phyloP scores from a whole-genome alignment of 2,797 vertebrate species.

The Myotis planiceps region DNA sequence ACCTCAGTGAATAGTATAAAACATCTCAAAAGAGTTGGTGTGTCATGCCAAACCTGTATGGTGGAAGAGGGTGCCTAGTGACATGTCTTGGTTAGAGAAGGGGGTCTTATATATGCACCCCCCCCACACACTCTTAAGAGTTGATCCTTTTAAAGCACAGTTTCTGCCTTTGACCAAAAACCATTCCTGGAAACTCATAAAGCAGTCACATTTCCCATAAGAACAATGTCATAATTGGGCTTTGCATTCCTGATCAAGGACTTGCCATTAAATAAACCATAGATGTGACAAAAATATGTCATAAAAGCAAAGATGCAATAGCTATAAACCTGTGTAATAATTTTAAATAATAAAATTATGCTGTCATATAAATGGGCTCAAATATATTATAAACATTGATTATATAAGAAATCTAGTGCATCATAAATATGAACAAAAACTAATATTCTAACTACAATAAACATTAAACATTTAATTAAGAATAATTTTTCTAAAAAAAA shows the following conservation, averaged over 20 bases:
- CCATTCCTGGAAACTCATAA: conserved; percentile 69
- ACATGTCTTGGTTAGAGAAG: background rate
- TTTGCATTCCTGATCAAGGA: conserved; percentile 57
- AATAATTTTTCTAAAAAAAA: background rate
- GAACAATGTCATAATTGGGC: conserved; percentile 61
- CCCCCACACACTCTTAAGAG: background rate
- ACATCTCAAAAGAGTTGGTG: background rate
- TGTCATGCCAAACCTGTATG: background rate
- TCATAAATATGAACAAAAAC: conserved; percentile 74
- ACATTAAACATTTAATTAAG: conserved; percentile 73
- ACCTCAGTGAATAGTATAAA: background rate
- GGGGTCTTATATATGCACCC: background rate
- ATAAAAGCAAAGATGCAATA: conserved; percentile 70
- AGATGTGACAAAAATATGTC: conserved; percentile 71
- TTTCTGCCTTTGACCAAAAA: conserved; percentile 47
- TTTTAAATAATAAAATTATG: conserved; percentile 68
- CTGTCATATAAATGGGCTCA: conserved; percentile 66
- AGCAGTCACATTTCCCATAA: conserved; percentile 62
- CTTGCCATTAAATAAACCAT: conserved; percentile 72
- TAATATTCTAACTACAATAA: conserved; percentile 69
- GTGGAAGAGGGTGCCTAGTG: background rate
- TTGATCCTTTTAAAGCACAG: conserved; percentile 29
- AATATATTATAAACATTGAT: conserved; percentile 71
- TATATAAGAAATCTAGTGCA: conserved; percentile 68
- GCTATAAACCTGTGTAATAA: conserved; percentile 74